Base-by-base conservation (phyloP, 2,797 vertebrate genomes). In the Poeciliopsis presidionis region DNA sequence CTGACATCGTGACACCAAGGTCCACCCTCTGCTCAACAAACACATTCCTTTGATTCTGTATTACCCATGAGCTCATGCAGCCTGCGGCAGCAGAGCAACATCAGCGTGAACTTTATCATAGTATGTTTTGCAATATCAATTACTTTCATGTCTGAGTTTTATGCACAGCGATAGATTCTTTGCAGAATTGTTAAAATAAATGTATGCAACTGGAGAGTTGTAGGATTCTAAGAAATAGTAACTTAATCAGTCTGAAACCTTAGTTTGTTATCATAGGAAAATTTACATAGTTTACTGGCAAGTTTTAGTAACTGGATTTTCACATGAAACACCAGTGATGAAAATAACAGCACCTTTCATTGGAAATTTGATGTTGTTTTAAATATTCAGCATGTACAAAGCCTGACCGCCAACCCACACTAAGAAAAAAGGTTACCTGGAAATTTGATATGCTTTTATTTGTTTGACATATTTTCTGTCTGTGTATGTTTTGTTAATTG, bases 21-120 rank as follows among this genome's bases (percentile, higher is more conserved):
- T 88, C 89, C 87, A 81, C 84, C 90, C 89, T 89, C 77, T 75
- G 86, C 90, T 89, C 75, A 90, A 86, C 84, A 86, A 90, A 89
- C 85, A 88, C 89, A 90, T 90, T 74, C 86, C 92, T 93, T 92
- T 92, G 90, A 93, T 86, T 92, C 86, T 80, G 83, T 76, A 63
- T 80, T 83, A 90, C 81, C 81, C 83, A 92, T 95, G 94, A 95
- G 91, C 91, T 95, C 93, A 95, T 92, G 78, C 79, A 46, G 79
- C 94, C 92, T 2, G 33, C 7, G 86, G 94, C 89, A 67, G 74
- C 6, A 3, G 3, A 8, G 86, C 81, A 73, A 89, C 90, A 91
- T 88, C 86, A 72, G 87, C 74, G 72, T 89, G 90, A 93, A 92
- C 93, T 92, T 92, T 91, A 87, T 93, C 91, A 93, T 89, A 94